phyloP scores from a whole-genome alignment of 1,140 invertebrate species.

The Papilio machaon region DNA sequence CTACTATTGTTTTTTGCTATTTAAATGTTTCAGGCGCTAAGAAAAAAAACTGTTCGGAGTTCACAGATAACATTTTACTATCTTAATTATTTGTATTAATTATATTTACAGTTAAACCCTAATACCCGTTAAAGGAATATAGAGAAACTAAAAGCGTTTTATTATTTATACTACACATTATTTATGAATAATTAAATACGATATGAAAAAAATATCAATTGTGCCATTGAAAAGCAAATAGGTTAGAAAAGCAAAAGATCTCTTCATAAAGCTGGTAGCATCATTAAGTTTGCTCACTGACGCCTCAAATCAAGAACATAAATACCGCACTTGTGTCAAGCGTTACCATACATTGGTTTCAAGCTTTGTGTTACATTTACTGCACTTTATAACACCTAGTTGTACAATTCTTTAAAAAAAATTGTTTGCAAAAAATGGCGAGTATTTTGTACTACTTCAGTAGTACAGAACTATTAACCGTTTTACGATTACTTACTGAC shows the following conservation, averaged over 20 bases:
- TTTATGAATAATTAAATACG: neutral
- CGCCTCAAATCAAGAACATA: slow-evolving; percentile 19
- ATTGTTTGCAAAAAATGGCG: neutral
- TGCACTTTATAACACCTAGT: neutral
- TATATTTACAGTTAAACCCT: too few species aligned
- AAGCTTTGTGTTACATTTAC: neutral
- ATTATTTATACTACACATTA: too few species aligned
- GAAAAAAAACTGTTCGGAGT: neutral
- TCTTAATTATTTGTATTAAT: too few species aligned
- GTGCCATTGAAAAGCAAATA: neutral
- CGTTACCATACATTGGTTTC: neutral
- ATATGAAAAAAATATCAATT: neutral
- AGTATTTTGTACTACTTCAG: too few species aligned
- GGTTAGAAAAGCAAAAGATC: neutral
- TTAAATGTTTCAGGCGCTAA: neutral
- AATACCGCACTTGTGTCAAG: slow-evolving; percentile 15
- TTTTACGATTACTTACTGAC: too few species aligned
- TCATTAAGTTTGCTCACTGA: slow-evolving; percentile 5
- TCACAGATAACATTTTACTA: too few species aligned
- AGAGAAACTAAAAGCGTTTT: too few species aligned
- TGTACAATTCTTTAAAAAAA: neutral
- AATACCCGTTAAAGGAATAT: too few species aligned
- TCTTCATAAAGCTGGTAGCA: neutral
- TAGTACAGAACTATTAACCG: too few species aligned
- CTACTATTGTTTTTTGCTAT: neutral